Conservation (phyloP, 1,140 invertebrate genomes). For the Bathynomus jamesi region DNA sequence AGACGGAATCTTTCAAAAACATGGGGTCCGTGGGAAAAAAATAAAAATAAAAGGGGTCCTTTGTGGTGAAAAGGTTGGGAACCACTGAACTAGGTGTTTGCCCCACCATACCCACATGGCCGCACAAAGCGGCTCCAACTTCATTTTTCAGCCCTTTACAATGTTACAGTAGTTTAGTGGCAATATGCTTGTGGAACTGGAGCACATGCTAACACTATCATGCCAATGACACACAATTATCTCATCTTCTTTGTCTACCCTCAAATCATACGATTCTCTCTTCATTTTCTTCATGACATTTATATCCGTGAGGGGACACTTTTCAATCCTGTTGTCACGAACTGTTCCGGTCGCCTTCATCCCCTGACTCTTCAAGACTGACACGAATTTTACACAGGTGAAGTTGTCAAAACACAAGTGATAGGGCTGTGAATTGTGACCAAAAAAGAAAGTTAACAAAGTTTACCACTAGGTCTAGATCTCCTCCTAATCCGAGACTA, state of each 20-base stretch:
- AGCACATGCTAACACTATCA: too few relatives aligned
- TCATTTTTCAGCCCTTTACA: too few relatives aligned
- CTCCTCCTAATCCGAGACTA: slow-evolving; percentile 7
- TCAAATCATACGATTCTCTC: background rate
- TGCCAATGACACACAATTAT: background rate
- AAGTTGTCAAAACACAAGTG: slow-evolving; percentile 11
- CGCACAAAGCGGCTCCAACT: too few relatives aligned
- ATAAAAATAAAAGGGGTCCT: too few relatives aligned
- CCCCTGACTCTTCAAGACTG: slow-evolving; percentile 1
- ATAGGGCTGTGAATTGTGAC: background rate
- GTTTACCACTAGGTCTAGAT: slow-evolving; percentile 4
- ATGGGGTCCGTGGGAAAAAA: too few relatives aligned
- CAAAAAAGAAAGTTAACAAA: background rate
- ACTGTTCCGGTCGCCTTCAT: slow-evolving; percentile 6
- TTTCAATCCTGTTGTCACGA: slow-evolving; percentile 3
- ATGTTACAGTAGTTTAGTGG: too few relatives aligned
- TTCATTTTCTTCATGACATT: background rate
- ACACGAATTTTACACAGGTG: slow-evolving; percentile 3
- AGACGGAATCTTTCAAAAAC: too few relatives aligned
- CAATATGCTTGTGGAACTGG: too few relatives aligned
- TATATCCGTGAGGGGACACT: background rate
- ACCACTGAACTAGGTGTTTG: too few relatives aligned
- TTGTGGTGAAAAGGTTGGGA: too few relatives aligned
- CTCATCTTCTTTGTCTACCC: background rate
- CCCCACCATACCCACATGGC: too few relatives aligned